Evolutionary conservation across 2,113 vertebrate genomes (phyloP).

Genomic region (Cardinalis cardinalis): DNA sequence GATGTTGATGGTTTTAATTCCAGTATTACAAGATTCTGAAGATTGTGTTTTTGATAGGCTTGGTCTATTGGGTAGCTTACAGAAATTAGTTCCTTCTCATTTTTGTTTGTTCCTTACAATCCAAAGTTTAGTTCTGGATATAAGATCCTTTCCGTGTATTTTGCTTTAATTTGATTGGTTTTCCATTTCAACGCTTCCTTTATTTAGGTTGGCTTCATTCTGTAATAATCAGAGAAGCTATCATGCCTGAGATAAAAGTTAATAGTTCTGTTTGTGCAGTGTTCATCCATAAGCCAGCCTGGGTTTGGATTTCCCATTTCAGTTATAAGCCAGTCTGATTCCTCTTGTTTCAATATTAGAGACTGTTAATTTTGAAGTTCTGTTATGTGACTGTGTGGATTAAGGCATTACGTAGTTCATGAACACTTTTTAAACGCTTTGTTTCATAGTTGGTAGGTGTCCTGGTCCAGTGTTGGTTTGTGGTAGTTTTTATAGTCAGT

Average conservation of each 20-base stretch:
- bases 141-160: neutral
- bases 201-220: slow-evolving; percentile 3
- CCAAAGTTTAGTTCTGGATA: neutral
- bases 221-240: neutral
- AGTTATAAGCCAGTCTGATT: neutral
- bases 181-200: slow-evolving; percentile 1
- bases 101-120: slow-evolving; percentile 1
- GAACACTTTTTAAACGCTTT: neutral
- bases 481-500: neutral
- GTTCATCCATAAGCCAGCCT: neutral
- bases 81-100: neutral
- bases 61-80: neutral
- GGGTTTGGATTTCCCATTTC: slow-evolving; percentile 17
- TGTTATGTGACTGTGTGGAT: neutral
- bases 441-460: neutral
- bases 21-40: neutral
- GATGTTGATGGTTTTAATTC: neutral
- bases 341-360: neutral
- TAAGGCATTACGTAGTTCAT: neutral
- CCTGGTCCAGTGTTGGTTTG: neutral
- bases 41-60: neutral
- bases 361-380: slow-evolving; percentile 12
- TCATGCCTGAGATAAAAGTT: slow-evolving; percentile 1
- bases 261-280: slow-evolving; percentile 27
- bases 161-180: neutral